Evolutionary conservation across 2,113 vertebrate genomes (phyloP), one percentile per base, ranked within the genome.

Genomic region (Protobothrops mucrosquamatus): DNA sequence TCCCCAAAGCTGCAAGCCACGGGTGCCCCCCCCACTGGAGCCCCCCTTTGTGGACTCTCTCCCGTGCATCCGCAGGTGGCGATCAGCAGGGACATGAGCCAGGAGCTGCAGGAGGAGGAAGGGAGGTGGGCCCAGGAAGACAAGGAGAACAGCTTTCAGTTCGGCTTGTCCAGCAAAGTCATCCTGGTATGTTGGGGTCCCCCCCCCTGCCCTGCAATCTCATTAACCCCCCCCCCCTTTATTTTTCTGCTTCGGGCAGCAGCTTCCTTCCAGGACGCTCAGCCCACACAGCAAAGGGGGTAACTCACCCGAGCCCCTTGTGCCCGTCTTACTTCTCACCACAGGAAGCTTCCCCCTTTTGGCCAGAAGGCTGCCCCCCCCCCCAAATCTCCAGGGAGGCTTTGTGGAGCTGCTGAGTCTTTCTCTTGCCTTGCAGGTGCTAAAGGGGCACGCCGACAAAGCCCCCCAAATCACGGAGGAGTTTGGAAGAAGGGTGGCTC

Each of bases 371-470:
- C 7, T 2, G 5, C 55, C 55, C 24, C 22, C 39, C 2, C 4
- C 7, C 59, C 26, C 0, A 8, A 0, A 0, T 0, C 51, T 39
- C 14, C 0, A 12, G 3, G 6, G 64, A 18, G 64, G n/a, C 69
- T n/a, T 74, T 74, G 69, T 15, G 12, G 6, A n/a, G 6, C 15
- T 20, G n/a, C 69, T 46, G 7, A 22, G 4, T 4, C 12, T 10
- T 24, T 22, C 43, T 93, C 85, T 43, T 23, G 2, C 95, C 34
- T 24, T 81, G 0, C 96, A 99, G 99, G 97, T 98, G 94, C 96
- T 99, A 94, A 98, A 98, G 93, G 97, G 98, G 0, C 98, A 99
- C 24, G 96, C 98, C n/a, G 98, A 99, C 14, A 97, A 97, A 9
- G 99, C 99, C 0, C 98, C 98, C 12, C 97, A 97, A 91, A 98